These are phyloP conservation scores for Falco cherrug DNA, from an alignment of 2,797 vertebrate species.

Conservation along the genomic window DNA sequence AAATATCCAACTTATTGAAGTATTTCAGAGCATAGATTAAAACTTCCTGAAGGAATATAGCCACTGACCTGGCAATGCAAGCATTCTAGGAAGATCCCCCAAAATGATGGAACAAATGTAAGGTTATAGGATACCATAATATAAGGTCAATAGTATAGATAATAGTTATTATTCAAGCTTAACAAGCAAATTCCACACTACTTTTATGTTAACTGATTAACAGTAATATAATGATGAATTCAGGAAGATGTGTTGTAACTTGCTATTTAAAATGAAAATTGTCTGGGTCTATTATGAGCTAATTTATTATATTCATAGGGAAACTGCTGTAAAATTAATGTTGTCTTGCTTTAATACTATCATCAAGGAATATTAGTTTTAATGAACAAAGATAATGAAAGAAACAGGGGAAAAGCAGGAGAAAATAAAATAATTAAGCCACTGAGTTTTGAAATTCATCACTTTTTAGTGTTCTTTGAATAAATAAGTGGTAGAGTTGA, in stretches of 20 bases:
- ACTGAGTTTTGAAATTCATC: neutral
- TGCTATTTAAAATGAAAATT: slow-evolving; percentile 10
- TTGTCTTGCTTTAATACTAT: neutral
- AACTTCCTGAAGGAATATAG: neutral
- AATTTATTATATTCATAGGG: slow-evolving; percentile 28
- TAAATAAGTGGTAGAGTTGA: neutral
- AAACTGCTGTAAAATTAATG: slow-evolving; percentile 39
- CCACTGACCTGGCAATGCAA: neutral
- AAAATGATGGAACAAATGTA: neutral
- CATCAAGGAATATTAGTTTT: slow-evolving; percentile 46
- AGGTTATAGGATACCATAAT: neutral
- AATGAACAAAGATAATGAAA: slow-evolving; percentile 12
- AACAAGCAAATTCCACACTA: neutral
- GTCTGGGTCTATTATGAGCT: slow-evolving; percentile 2
- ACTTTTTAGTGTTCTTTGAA: neutral
- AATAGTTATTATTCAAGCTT: neutral
- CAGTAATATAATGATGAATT: slow-evolving; percentile 29
- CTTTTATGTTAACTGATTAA: slow-evolving; percentile 19
- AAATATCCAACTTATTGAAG: neutral
- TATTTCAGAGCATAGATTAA: neutral
- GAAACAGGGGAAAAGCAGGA: neutral
- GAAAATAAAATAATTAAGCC: slow-evolving; percentile 28
- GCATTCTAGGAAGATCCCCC: neutral
- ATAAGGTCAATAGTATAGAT: neutral
- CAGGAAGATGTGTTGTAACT: slow-evolving; percentile 11